Conservation (phyloP, 2,888 invertebrate species). For the Dioctria linearis region DNA sequence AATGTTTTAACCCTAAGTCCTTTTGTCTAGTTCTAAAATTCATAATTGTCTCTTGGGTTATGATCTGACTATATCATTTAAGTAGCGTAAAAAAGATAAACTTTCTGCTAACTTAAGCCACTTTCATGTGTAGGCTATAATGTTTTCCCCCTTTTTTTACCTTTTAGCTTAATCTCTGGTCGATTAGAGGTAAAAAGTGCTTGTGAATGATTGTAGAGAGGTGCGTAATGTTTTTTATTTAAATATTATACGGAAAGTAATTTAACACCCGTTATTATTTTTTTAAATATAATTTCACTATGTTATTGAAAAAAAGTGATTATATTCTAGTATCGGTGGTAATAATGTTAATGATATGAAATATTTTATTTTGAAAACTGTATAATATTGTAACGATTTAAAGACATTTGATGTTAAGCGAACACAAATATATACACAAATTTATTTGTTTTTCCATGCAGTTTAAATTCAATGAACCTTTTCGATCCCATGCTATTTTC, state of each 20-base stretch:
- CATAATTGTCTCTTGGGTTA: not conserved
- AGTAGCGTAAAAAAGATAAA: not conserved
- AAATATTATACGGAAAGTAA: not conserved
- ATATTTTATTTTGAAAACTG: slow-evolving; percentile 27
- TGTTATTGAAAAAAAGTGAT: slow-evolving; percentile 5
- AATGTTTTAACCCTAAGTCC: slow-evolving; percentile 5
- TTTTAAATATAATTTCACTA: not conserved
- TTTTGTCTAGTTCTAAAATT: not conserved
- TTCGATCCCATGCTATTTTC: too few species aligned
- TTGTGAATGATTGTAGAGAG: not conserved
- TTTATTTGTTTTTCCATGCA: slow-evolving; percentile 29
- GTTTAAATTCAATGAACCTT: too few species aligned
- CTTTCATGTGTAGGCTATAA: not conserved
- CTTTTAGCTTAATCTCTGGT: not conserved
- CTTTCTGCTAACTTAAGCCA: not conserved
- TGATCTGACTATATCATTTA: slow-evolving; percentile 20
- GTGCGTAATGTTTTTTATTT: not conserved
- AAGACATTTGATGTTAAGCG: slow-evolving; percentile 40
- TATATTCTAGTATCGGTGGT: slow-evolving; percentile 3
- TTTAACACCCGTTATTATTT: slow-evolving; percentile 2
- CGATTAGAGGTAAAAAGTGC: slow-evolving; percentile 1
- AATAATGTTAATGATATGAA: not conserved
- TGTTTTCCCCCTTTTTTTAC: not conserved
- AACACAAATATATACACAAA: slow-evolving; percentile 47
- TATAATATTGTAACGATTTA: slow-evolving; percentile 21